phyloP scores from a whole-genome alignment of 2,888 invertebrate species.

The Tetanocera ferruginea region DNA sequence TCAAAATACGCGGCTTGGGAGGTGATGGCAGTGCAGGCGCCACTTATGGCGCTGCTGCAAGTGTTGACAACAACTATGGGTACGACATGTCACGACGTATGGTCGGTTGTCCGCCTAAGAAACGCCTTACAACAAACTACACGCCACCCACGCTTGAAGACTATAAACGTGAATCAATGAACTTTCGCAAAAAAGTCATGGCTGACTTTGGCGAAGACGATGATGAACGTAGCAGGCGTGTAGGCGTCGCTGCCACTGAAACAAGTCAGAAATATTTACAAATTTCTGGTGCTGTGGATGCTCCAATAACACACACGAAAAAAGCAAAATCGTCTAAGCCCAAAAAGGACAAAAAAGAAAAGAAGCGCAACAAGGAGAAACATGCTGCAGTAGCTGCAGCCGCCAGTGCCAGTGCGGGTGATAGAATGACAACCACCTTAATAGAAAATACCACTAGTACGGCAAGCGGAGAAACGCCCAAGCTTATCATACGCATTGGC shows the following conservation, averaged over 20 bases:
- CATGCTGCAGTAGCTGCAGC: conserved; percentile 66
- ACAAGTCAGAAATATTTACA: conserved; percentile 46
- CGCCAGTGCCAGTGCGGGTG: conserved; percentile 38
- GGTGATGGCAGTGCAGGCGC: conserved; percentile 52
- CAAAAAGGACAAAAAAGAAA: conserved; percentile 73
- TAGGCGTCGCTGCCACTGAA: conserved; percentile 63
- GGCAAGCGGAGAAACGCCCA: conserved; percentile 74
- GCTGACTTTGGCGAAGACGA: conserved; percentile 85
- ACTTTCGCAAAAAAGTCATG: conserved; percentile 86
- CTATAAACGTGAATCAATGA: conserved; percentile 87
- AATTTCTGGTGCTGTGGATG: conserved; percentile 32
- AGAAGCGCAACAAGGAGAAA: conserved; percentile 69
- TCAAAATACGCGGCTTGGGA: conserved; percentile 75
- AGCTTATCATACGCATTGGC: conserved; percentile 81
- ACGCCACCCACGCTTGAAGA: conserved; percentile 84
- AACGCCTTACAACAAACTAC: conserved; percentile 73
- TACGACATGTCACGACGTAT: conserved; percentile 70
- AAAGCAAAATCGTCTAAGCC: conserved; percentile 65
- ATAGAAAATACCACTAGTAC: conserved; percentile 71
- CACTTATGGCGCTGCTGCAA: conserved; percentile 48
- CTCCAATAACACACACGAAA: conserved; percentile 50
- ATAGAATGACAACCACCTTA: conserved; percentile 63
- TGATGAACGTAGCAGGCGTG: conserved; percentile 57
- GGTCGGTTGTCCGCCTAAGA: conserved; percentile 83
- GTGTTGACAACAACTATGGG: conserved; percentile 58